These are phyloP conservation scores for Parambassis ranga DNA, from an alignment of 2,797 vertebrate genomes.

Conservation along the genomic window DNA sequence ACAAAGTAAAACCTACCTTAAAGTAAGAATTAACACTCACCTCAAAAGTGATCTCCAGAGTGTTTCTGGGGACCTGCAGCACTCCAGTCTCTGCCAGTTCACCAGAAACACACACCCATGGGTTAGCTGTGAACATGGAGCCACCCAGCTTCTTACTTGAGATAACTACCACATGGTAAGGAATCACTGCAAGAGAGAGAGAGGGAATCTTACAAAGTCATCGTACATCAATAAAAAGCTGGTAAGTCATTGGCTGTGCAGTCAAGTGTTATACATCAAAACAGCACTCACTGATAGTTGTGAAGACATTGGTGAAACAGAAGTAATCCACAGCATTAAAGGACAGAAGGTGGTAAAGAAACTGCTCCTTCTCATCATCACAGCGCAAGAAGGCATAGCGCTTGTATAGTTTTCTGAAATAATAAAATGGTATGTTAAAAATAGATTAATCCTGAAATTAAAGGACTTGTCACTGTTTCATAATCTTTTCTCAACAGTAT, in stretches of 20 bases:
- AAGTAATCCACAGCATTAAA: slow-evolving; percentile 99
- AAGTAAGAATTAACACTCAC: slow-evolving; percentile 70
- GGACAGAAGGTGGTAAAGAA: slow-evolving; percentile 97
- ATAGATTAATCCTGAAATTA: slow-evolving; percentile 4
- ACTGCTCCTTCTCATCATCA: slow-evolving; percentile 98
- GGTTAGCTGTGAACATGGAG: slow-evolving; percentile 99
- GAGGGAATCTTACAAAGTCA: neutral
- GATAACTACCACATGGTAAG: slow-evolving; percentile 94
- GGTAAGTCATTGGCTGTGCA: neutral
- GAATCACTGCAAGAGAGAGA: slow-evolving; percentile 87
- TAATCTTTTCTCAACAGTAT: neutral
- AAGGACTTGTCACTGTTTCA: neutral
- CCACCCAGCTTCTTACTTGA: slow-evolving; percentile 97
- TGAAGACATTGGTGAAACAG: slow-evolving; percentile 99
- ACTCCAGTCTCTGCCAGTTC: slow-evolving; percentile 96
- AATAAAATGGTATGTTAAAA: too few species aligned
- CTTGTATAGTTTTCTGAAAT: slow-evolving; percentile 94
- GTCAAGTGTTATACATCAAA: neutral
- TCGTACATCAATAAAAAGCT: neutral
- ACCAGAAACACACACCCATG: slow-evolving; percentile 98
- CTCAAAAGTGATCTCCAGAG: slow-evolving; percentile 98
- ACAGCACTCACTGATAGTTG: slow-evolving; percentile 92
- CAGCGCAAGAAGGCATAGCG: slow-evolving; percentile 97
- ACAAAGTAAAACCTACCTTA: neutral
- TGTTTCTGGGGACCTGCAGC: slow-evolving; percentile 93